Percentiles rank a stretch among this genome's conserved stretches.
These are phyloP conservation scores for Neomicropteryx cornuta DNA, from an alignment of 1,140 invertebrate genomes.

Conservation along the genomic window DNA sequence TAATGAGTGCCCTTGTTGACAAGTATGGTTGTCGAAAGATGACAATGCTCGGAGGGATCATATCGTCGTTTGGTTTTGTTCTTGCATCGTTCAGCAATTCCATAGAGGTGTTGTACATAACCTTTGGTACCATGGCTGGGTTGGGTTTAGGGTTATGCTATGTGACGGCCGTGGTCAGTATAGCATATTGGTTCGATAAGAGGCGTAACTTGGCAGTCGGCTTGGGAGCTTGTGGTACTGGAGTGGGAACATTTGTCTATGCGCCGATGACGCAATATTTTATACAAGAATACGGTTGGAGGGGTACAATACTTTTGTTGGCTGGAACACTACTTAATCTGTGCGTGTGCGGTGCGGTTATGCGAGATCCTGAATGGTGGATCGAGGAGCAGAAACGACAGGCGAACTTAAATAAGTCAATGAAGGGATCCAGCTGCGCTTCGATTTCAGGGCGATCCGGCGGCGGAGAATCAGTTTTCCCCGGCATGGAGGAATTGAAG, in stretches of 20 bases:
- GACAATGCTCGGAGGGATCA: constrained; percentile 67
- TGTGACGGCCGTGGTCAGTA: constrained; percentile 83
- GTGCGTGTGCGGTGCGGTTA: constrained; percentile 77
- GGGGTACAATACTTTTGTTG: constrained; percentile 72
- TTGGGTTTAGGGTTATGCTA: constrained; percentile 77
- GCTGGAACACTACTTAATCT: constrained; percentile 79
- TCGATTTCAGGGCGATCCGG: constrained; percentile 34
- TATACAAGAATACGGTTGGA: constrained; percentile 73
- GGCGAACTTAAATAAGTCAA: constrained; percentile 27
- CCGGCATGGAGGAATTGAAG: constrained; percentile 54
- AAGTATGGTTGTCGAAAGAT: constrained; percentile 77
- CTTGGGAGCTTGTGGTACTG: constrained; percentile 81
- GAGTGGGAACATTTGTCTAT: constrained; percentile 76
- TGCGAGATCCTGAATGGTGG: constrained; percentile 77
- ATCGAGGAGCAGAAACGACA: constrained; percentile 47
- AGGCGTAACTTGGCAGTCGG: constrained; percentile 85
- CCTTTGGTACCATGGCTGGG: constrained; percentile 78
- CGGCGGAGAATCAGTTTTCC: constrained; percentile 42
- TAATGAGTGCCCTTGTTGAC: constrained; percentile 79
- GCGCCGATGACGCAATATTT: constrained; percentile 67
- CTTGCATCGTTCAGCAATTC: constrained; percentile 62
- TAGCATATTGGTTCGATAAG: constrained; percentile 95
- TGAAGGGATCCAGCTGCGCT: constrained; percentile 34
- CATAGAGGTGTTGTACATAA: constrained; percentile 69
- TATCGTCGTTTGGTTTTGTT: constrained; percentile 70